phyloP scores from a whole-genome alignment of 64 coral and sea anemone species.

The Pachyseris speciosa region DNA sequence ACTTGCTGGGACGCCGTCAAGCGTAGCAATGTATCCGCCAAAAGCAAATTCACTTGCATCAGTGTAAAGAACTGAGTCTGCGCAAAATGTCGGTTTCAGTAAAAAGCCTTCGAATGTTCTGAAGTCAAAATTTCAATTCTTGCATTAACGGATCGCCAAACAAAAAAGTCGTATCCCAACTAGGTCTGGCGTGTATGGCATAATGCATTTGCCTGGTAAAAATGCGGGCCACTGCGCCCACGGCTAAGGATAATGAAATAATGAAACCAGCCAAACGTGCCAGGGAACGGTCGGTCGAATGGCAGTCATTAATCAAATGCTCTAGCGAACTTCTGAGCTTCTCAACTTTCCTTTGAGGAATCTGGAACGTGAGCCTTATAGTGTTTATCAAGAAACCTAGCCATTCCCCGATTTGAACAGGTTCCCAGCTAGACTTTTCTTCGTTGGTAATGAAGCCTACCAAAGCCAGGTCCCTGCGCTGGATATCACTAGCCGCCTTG shows the following conservation, averaged over 20 bases:
- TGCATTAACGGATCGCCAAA: no score
- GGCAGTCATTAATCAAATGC: constrained; percentile 31
- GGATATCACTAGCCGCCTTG: constrained; percentile 5
- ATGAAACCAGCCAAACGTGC: constrained; percentile 60
- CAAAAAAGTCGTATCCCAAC: constrained; percentile 35
- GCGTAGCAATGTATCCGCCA: constrained; percentile 35
- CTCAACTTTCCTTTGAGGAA: no score
- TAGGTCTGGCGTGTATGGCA: constrained; percentile 24
- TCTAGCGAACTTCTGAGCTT: constrained; percentile 39
- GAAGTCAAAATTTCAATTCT: no score
- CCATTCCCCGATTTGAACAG: no score
- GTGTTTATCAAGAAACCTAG: no score
- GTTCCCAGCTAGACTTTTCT: no score
- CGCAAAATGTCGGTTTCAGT: neutral
- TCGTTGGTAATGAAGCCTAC: no score
- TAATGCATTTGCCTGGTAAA: constrained; percentile 37
- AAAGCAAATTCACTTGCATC: constrained; percentile 38
- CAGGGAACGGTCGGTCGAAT: constrained; percentile 45
- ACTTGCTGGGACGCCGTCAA: constrained; percentile 37
- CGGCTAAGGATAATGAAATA: constrained; percentile 43
- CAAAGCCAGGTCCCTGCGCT: neutral
- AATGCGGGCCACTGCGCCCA: neutral
- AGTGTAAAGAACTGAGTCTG: constrained; percentile 13
- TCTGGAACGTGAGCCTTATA: no score
- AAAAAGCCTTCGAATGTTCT: no score